Percentiles rank a stretch among this genome's conserved stretches.
Conservation (phyloP, 2,113 vertebrate species). For the Lophura nycthemera region DNA sequence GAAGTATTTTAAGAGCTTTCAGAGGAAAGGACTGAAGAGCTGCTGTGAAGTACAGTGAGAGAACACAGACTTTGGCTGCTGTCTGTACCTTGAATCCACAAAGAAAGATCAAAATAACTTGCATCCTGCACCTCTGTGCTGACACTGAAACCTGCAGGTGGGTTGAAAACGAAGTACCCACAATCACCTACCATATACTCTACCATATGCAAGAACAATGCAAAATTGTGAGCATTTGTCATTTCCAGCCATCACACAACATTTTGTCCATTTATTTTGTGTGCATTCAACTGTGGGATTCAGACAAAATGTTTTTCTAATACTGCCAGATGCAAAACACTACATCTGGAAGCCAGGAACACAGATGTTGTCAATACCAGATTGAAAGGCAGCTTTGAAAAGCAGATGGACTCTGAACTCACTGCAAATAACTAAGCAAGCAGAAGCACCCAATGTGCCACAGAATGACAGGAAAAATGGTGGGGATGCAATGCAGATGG, state of each 20-base stretch:
- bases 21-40: neutral
- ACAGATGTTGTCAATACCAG: neutral
- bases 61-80: neutral
- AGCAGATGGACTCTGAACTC: conserved; percentile 11
- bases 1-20: neutral
- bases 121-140: neutral
- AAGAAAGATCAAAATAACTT: conserved; percentile 4
- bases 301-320: neutral
- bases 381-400: neutral
- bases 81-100: neutral
- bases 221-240: neutral
- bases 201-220: neutral
- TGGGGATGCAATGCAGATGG: too few species aligned
- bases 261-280: neutral
- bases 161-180: neutral
- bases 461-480: neutral
- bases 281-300: neutral
- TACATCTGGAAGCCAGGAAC: conserved; percentile 21
- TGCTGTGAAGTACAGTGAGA: neutral
- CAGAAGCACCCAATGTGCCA: neutral
- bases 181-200: neutral
- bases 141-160: neutral
- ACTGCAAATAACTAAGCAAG: rapidly evolving
- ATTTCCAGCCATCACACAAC: neutral
- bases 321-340: neutral